Conservation (phyloP, 2,113 vertebrate species). For the Azemiops feae region DNA sequence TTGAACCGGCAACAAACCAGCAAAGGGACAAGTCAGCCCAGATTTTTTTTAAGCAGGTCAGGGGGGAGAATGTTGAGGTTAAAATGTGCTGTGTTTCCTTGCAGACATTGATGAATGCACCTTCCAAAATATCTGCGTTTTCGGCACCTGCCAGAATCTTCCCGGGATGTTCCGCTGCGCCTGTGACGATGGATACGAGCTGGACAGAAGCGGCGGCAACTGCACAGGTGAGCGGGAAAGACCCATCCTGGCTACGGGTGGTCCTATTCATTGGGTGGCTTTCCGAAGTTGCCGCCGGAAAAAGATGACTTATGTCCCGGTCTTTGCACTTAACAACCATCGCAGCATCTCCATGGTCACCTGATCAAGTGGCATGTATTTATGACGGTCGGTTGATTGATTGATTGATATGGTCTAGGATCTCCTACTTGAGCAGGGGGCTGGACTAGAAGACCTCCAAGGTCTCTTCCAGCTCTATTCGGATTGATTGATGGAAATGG, state of each 20-base stretch:
- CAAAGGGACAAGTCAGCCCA: not conserved
- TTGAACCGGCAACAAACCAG: not conserved
- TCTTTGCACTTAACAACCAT: too few species aligned
- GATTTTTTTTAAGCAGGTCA: too few species aligned
- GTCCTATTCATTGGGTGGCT: not conserved
- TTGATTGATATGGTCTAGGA: too few species aligned
- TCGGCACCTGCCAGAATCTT: conserved; percentile 91
- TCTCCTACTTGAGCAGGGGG: too few species aligned
- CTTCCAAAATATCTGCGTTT: conserved; percentile 91
- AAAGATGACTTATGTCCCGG: too few species aligned
- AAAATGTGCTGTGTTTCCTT: not conserved
- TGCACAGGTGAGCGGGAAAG: conserved; percentile 80
- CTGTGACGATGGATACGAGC: conserved; percentile 86
- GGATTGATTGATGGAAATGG: too few species aligned
- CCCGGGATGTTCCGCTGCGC: conserved; percentile 91
- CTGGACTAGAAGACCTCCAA: too few species aligned
- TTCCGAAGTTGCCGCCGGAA: not conserved
- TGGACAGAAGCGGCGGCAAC: conserved; percentile 88
- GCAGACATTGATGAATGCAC: conserved; percentile 93
- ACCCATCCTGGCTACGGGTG: too few species aligned
- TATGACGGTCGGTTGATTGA: too few species aligned
- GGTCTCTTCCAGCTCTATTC: too few species aligned
- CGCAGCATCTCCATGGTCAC: too few species aligned
- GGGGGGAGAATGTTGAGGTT: not conserved
- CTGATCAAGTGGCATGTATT: too few species aligned